A percentile compares a stretch with the other conserved stretches of the same genome.
phyloP scores from a whole-genome alignment of 2,113 vertebrate genomes.

The Hemicordylus capensis region DNA sequence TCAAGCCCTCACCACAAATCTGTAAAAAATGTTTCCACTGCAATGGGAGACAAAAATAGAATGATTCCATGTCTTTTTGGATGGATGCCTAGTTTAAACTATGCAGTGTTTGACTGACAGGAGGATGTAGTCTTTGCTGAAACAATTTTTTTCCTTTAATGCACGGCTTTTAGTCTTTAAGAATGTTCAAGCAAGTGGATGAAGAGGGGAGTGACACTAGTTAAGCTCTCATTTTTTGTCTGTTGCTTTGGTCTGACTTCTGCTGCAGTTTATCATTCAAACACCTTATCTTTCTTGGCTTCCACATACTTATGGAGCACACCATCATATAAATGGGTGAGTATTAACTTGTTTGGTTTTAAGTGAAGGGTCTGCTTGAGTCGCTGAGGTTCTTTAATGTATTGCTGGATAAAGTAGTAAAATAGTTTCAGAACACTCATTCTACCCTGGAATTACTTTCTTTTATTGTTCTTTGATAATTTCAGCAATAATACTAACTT shows the following conservation, averaged over 20 bases:
- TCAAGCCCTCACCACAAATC: slow-evolving; percentile 82
- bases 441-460: slow-evolving; percentile 27
- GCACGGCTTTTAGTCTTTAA: slow-evolving; percentile 69
- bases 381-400: slow-evolving; percentile 42
- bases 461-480: slow-evolving; percentile 34
- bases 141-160: slow-evolving; percentile 61
- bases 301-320: slow-evolving; percentile 31
- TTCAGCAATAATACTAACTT: slow-evolving; percentile 34
- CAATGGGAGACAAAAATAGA: slow-evolving; percentile 89
- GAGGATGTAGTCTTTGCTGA: slow-evolving; percentile 81
- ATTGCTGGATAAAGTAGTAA: slow-evolving; percentile 49
- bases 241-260: slow-evolving; percentile 42
- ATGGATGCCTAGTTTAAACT: slow-evolving; percentile 84
- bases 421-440: slow-evolving; percentile 38
- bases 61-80: slow-evolving; percentile 89
- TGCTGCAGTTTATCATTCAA: slow-evolving; percentile 40
- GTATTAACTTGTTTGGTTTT: slow-evolving; percentile 60
- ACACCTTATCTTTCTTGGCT: slow-evolving; percentile 41
- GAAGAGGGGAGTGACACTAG: slow-evolving; percentile 33
- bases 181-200: slow-evolving; percentile 56
- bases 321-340: slow-evolving; percentile 58
- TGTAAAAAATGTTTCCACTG: slow-evolving; percentile 78
- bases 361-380: slow-evolving; percentile 32
- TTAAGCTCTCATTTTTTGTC: slow-evolving; percentile 38
- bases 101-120: slow-evolving; percentile 84